Evolutionary conservation across 2,888 invertebrate species (phyloP), one percentile per base, ranked within the genome.

Genomic region (Lysandra coridon): DNA sequence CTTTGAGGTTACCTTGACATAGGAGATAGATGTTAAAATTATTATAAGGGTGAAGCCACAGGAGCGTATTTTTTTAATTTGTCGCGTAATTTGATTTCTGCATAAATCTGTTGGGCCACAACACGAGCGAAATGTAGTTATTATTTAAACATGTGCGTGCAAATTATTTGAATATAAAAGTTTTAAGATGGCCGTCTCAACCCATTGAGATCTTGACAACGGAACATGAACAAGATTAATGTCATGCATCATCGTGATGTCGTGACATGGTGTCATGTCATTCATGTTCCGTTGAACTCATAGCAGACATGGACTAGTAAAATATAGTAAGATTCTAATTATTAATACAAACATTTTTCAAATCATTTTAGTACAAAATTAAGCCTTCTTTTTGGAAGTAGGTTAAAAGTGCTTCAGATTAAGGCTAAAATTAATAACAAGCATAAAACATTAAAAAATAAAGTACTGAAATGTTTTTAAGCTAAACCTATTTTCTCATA

Each of bases 291-390:
- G 30, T 33, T 53, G 74, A 40, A 74, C 40, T 74, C 40, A 17
- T n/a, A 74, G 33, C 33, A 33, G 23, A 75, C 4, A 14, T 76
- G 76, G 57, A 57, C 76, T 76, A 76, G 76, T 30, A 53, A 57
- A 33, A 23, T n/a, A 73, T 6, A 10, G 17, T 57, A 53, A 69
- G 69, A 33, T 69, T 69, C 69, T 69, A 37, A 37, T 37, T 1
- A 14, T 69, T 33, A 33, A 30, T 33, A 69, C 33, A 64, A 64
- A 64, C 33, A 69, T 69, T 69, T 33, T 33, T 69, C 5, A 1
- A 64, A 12, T 30, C 1, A 6, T 69, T 69, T 33, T 33, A 69
- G 33, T 33, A 33, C 12, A 69, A 69, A 33, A 12, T 30, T 62
- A 12, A 7, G 30, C 3, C 33, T 69, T 30, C 0, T 30, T 33